Evolutionary conservation across 1,140 invertebrate genomes (phyloP), one percentile per base, ranked within the genome.

Genomic region (Matsumurasca onukii): DNA sequence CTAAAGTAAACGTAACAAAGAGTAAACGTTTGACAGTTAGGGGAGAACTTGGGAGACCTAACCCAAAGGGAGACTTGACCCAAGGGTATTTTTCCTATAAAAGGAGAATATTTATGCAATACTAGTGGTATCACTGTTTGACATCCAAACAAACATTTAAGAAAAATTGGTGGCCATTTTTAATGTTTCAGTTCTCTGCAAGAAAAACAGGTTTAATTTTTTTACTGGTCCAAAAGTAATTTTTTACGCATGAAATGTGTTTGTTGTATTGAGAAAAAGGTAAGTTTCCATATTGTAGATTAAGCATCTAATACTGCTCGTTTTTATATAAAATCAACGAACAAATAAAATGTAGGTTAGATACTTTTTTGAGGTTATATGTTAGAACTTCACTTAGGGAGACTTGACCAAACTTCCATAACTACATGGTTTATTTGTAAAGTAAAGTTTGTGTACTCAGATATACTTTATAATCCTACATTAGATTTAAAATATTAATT

Each of bases 41-140:
- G 34, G 34, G 34, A 17, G 34, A 45, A 55, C 51, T 55, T 13
- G 51, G 51, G 51, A 55, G 51, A 55, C 51, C 24, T 55, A 22
- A 55, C 51, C 15, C 51, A 55, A 13, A 55, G 51, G 51, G 51
- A 55, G 51, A 55, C 51, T 55, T 55, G 51, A 55, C 51, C 51
- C 51, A 55, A 55, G 51, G 51, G 51, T 55, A 55, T 55, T 55
- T 55, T 55, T 55, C 12, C 20, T 12, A 12, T 5, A 24, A 55
- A 55, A 20, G 51, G 51, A 24, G 24, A 55, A 12, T 5, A n/a
- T n/a, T n/a, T n/a, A n/a, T n/a, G n/a, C n/a, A n/a, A n/a, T n/a
- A n/a, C n/a, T n/a, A n/a, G n/a, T n/a, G n/a, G n/a, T n/a, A n/a
- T n/a, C n/a, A n/a, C n/a, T n/a, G n/a, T n/a, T n/a, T n/a, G n/a